Percentiles rank a stretch among this genome's conserved stretches.
These are phyloP conservation scores for Lamellibrachia luymesi DNA, from an alignment of 1,140 invertebrate genomes.

Conservation along the genomic window DNA sequence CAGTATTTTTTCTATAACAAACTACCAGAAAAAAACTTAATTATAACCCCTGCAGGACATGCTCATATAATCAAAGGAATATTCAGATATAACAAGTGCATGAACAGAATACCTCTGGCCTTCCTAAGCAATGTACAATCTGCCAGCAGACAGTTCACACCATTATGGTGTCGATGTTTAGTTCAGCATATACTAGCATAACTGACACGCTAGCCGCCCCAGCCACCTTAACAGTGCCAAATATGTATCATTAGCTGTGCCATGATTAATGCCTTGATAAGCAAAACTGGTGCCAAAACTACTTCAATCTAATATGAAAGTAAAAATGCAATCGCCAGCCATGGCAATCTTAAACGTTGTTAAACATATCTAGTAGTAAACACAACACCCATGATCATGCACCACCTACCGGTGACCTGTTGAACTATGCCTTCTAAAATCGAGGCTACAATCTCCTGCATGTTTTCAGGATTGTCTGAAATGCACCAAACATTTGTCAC, in stretches of 20 bases:
- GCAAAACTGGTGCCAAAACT: background rate
- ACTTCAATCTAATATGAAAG: background rate
- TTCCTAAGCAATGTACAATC: no score
- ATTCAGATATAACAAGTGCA: no score
- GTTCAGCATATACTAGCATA: no score
- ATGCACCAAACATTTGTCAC: background rate
- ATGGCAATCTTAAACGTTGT: background rate
- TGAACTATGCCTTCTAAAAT: slow-evolving; percentile 5
- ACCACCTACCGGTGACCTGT: background rate
- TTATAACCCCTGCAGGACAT: no score
- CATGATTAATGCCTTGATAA: background rate
- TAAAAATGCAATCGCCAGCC: background rate
- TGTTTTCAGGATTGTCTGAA: background rate
- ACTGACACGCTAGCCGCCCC: no score
- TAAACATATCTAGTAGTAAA: background rate
- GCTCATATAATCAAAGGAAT: no score
- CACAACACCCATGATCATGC: background rate
- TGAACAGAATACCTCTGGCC: no score
- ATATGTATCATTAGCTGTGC: background rate
- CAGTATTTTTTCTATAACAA: no score
- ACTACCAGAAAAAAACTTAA: no score
- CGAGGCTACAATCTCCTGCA: background rate
- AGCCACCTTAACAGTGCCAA: background rate
- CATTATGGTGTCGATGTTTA: no score
- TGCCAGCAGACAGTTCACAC: no score